Evolutionary conservation across 2,888 invertebrate species (phyloP).

Genomic region (Nebria salina): DNA sequence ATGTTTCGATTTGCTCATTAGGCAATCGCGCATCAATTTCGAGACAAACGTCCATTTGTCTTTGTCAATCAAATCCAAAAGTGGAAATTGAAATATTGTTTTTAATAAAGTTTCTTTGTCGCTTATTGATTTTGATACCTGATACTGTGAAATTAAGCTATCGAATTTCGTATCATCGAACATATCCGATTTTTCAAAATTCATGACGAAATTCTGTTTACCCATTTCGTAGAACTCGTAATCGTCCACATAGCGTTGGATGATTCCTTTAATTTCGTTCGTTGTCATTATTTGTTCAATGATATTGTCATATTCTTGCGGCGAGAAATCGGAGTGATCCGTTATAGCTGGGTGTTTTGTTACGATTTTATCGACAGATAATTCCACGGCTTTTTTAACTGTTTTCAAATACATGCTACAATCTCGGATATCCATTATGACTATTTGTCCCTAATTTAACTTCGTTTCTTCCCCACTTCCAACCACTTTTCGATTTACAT

Average conservation of each 20-base stretch:
- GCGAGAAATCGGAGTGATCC: conserved; percentile 20
- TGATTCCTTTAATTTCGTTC: conserved; percentile 29
- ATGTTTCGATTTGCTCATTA: conserved; percentile 48
- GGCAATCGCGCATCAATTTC: conserved; percentile 49
- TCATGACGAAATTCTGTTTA: conserved; percentile 20
- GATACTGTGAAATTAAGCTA: conserved; percentile 2
- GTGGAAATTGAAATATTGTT: conserved; percentile 24
- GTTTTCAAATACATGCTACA: conserved; percentile 2
- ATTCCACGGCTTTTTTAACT: conserved; percentile 22
- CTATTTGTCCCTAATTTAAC: conserved; percentile 15
- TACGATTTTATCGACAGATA: conserved; percentile 35
- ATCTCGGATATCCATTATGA: conserved; percentile 36
- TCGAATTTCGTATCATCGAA: conserved; percentile 28
- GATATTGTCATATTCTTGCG: conserved; percentile 30
- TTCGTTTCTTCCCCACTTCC: too few relatives aligned
- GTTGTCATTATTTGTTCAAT: conserved; percentile 29
- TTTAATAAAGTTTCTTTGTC: conserved; percentile 9
- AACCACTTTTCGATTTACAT: conserved; percentile 13
- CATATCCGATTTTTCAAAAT: conserved; percentile 29
- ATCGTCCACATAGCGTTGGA: conserved; percentile 22
- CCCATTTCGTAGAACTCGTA: conserved; percentile 8
- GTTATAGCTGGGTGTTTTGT: conserved; percentile 18
- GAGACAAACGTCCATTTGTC: conserved; percentile 49
- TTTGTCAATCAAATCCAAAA: conserved; percentile 33
- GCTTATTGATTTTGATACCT: conserved; percentile 11